phyloP scores from a whole-genome alignment of 2,888 invertebrate genomes.

The Atethmia centrago region DNA sequence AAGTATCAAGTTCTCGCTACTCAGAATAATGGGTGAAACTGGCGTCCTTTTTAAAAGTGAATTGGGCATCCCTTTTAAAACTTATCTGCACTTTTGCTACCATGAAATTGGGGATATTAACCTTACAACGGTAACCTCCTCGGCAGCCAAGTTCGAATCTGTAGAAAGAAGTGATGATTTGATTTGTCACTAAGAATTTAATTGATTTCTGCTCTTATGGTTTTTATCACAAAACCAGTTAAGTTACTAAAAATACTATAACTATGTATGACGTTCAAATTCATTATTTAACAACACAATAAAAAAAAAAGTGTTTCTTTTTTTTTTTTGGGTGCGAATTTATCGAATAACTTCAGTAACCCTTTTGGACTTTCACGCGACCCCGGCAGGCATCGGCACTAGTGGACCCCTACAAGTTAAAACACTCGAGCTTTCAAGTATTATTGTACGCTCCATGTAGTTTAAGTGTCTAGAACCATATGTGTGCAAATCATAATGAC shows the following conservation, averaged over 20 bases:
- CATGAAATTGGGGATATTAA: not conserved
- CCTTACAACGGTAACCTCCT: not conserved
- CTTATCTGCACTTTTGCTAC: not conserved
- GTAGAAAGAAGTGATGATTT: not conserved
- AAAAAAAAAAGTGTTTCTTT: too few relatives aligned
- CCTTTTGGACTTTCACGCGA: too few relatives aligned
- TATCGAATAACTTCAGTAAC: too few relatives aligned
- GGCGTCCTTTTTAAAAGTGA: slow-evolving; percentile 13
- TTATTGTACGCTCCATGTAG: not conserved
- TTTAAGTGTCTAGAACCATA: not conserved
- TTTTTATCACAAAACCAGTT: not conserved
- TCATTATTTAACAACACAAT: too few relatives aligned
- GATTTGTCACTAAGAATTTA: too few relatives aligned
- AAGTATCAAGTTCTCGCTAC: slow-evolving; percentile 9
- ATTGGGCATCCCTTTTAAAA: not conserved
- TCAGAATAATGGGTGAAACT: slow-evolving; percentile 5
- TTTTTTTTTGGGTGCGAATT: too few relatives aligned
- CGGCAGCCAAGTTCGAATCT: not conserved
- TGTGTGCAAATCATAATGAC: not conserved
- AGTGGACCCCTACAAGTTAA: too few relatives aligned
- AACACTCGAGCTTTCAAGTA: not conserved
- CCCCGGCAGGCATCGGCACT: too few relatives aligned
- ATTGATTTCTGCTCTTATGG: too few relatives aligned
- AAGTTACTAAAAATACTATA: too few relatives aligned
- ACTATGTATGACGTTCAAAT: too few relatives aligned